Conservation (phyloP, 2,113 vertebrate species). For the Paraplagusia blochii region DNA sequence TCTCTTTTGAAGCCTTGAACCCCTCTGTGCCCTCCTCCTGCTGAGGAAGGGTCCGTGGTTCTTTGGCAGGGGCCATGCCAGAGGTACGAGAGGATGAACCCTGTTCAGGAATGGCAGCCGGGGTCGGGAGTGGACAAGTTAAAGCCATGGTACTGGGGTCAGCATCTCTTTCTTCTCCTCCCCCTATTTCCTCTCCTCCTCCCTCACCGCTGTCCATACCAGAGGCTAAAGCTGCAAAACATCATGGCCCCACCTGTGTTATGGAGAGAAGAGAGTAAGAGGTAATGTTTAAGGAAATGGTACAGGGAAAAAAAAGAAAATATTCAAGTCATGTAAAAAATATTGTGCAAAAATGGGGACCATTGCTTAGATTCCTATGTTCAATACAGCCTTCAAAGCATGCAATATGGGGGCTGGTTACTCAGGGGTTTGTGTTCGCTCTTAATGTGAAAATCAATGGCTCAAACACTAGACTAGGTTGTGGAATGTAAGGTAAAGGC, state of each 20-base stretch:
- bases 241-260: slow-evolving; percentile 85
- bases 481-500: slow-evolving; percentile 73
- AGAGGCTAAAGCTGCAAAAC: slow-evolving; percentile 86
- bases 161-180: slow-evolving; percentile 74
- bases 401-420: slow-evolving; percentile 66
- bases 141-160: slow-evolving; percentile 69
- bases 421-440: slow-evolving; percentile 71
- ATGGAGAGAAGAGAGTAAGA: slow-evolving; percentile 29
- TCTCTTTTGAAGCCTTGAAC: slow-evolving; percentile 73
- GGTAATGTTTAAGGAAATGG: slow-evolving; percentile 32
- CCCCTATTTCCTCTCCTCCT: slow-evolving; percentile 75
- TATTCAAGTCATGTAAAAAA: slow-evolving; percentile 66
- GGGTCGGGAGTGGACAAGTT: slow-evolving; percentile 84
- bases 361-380: slow-evolving; percentile 71
- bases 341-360: slow-evolving; percentile 65
- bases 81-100: slow-evolving; percentile 83
- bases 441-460: slow-evolving; percentile 78
- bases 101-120: slow-evolving; percentile 83
- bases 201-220: slow-evolving; percentile 85
- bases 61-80: slow-evolving; percentile 87
- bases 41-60: slow-evolving; percentile 69
- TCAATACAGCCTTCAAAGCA: slow-evolving; percentile 67
- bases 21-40: slow-evolving; percentile 63
- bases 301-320: slow-evolving; percentile 31
- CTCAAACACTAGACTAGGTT: slow-evolving; percentile 70